Percentiles rank a stretch among this genome's conserved stretches.
Conservation (phyloP, 1,140 invertebrate genomes). For the Papilio polyxenes region DNA sequence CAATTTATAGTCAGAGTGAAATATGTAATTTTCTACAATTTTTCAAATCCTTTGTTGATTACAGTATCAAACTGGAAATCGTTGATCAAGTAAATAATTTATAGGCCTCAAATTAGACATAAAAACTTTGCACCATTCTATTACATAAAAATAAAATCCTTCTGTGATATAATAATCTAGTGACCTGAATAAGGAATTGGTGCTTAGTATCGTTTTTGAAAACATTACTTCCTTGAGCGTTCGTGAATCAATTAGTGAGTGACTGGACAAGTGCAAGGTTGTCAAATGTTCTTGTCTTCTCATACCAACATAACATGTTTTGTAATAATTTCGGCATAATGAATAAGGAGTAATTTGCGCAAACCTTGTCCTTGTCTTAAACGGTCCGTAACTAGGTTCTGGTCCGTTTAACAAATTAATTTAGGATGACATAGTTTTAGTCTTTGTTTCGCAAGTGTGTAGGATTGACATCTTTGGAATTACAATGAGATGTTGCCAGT, state of each 20-base stretch:
- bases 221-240: neutral
- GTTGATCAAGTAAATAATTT: neutral
- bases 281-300: neutral
- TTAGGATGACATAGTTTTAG: neutral
- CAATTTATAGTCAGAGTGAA: conserved; percentile 1
- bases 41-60: conserved; percentile 4
- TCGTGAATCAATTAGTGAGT: neutral
- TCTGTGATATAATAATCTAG: neutral
- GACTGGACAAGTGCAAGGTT: neutral
- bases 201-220: no score
- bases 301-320: neutral
- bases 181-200: no score
- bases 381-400: neutral
- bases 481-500: no score
- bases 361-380: conserved; percentile 7
- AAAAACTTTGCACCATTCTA: neutral
- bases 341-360: neutral
- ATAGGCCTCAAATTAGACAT: neutral
- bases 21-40: conserved; percentile 10
- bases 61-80: neutral
- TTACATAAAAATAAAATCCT: neutral
- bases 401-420: neutral
- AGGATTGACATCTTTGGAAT: neutral
- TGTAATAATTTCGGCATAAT: neutral
- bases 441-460: neutral